Evolutionary conservation across 2,888 invertebrate species (phyloP), one percentile per base, ranked within the genome.

Genomic region (Ochropleura plecta): DNA sequence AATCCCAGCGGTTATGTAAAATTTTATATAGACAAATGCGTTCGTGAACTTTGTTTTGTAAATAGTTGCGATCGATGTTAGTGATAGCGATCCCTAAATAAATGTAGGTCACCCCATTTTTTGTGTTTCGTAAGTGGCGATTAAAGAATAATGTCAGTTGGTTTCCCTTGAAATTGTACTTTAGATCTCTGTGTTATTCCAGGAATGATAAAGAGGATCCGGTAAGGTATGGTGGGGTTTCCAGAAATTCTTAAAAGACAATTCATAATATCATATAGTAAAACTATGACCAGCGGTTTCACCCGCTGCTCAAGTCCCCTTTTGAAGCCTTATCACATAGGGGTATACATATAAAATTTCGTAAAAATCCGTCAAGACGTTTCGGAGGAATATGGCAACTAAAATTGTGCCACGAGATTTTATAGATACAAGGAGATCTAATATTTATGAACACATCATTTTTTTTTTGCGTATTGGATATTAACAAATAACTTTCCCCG

Each of bases 21-120:
- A 30, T 30, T 30, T 30, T 30, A 30, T 30, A 30, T 18, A 53
- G 30, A 57, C 42, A 18, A 46, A 40, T 59, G 49, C 44, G 46
- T 80, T 65, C 40, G 40, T 66, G 57, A 80, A 73, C 51, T 81
- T 81, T 80, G 59, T 74, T 81, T 60, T 66, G 20, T 66, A 69
- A 63, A 66, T 49, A 63, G 62, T 62, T 65, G 73, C 60, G 66
- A 67, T 80, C 48, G 63, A 68, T 83, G 79, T 74, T 80, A 83
- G 73, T 83, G 80, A 73, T 79, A 81, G 80, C 59, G 81, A 46
- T 84, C 74, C 75, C 81, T 49, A 74, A 74, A 80, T 74, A 80
- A 64, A 81, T 84, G 67, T 81, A 80, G 81, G 84, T 75, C 59
- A 63, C 84, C 84, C 60, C 66, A 81, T 83, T 83, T 69, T 69